Conservation (phyloP, 2,888 invertebrate genomes). For the Notodonta ziczac region DNA sequence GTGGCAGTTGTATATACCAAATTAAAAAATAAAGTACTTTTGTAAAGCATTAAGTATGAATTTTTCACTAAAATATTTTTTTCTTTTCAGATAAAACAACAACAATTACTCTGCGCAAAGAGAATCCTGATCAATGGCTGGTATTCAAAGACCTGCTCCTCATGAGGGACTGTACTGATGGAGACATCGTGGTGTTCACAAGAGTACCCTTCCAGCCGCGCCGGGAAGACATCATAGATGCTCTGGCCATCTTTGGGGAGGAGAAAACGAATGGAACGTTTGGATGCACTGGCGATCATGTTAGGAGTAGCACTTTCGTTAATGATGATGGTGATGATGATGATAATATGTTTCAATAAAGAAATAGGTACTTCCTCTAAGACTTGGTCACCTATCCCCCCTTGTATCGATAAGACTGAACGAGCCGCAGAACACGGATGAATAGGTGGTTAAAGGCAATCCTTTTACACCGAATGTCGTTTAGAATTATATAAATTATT, state of each 20-base stretch:
- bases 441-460: too few species aligned
- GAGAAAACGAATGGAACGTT: constrained; percentile 29
- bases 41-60: too few species aligned
- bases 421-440: too few species aligned
- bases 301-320: background rate
- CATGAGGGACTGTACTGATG: constrained; percentile 57
- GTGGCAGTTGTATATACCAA: too few species aligned
- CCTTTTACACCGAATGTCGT: too few species aligned
- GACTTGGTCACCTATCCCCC: too few species aligned
- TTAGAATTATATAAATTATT: too few species aligned
- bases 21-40: too few species aligned
- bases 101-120: constrained; percentile 35
- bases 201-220: constrained; percentile 32
- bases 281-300: constrained; percentile 27
- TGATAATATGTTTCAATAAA: background rate
- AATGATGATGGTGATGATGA: background rate
- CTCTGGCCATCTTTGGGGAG: constrained; percentile 45
- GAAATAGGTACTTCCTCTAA: background rate
- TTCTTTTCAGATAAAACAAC: constrained; percentile 32
- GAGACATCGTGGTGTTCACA: constrained; percentile 49
- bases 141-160: constrained; percentile 48
- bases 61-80: too few species aligned
- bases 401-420: too few species aligned
- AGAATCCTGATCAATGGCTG: constrained; percentile 56
- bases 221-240: constrained; percentile 31